Evolutionary conservation across 2,888 invertebrate species (phyloP).

Genomic region (Clostera curtula): DNA sequence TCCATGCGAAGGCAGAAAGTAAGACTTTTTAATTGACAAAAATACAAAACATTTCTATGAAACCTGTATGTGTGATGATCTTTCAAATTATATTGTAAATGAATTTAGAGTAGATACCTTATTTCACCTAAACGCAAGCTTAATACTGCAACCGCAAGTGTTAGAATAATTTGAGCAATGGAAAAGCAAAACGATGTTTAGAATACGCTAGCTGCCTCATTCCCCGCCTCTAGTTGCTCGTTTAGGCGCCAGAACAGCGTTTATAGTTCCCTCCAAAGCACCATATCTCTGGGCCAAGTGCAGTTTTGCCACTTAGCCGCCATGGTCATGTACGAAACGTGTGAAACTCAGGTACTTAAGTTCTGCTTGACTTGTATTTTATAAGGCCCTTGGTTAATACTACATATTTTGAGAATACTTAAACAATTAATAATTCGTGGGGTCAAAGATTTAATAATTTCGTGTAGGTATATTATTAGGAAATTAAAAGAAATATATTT

Average conservation of each 20-base stretch:
- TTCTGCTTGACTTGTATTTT: conserved; percentile 24
- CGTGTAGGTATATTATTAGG: no score
- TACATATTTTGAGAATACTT: background rate
- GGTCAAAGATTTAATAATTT: no score
- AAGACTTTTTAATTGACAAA: no score
- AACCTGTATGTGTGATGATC: no score
- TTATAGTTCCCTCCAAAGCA: conserved; percentile 38
- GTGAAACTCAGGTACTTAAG: conserved; percentile 34
- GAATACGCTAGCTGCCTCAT: conserved; percentile 29
- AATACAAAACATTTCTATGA: no score
- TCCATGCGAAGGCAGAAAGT: no score
- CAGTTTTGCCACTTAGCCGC: conserved; percentile 33
- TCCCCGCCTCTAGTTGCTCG: conserved; percentile 34
- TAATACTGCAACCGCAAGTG: background rate
- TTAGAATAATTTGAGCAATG: conserved; percentile 10
- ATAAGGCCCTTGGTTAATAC: conserved; percentile 10
- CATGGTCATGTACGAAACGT: conserved; percentile 27
- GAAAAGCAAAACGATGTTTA: conserved; percentile 33
- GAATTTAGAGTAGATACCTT: no score
- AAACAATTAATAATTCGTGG: background rate
- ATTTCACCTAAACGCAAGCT: no score
- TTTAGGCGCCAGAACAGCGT: conserved; percentile 42
- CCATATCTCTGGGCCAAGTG: conserved; percentile 34
- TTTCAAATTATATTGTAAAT: no score
- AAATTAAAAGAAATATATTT: no score